A percentile compares a stretch with the other conserved stretches of the same genome.
phyloP scores from a whole-genome alignment of 2,113 vertebrate species.

The Erythrocebus patas region DNA sequence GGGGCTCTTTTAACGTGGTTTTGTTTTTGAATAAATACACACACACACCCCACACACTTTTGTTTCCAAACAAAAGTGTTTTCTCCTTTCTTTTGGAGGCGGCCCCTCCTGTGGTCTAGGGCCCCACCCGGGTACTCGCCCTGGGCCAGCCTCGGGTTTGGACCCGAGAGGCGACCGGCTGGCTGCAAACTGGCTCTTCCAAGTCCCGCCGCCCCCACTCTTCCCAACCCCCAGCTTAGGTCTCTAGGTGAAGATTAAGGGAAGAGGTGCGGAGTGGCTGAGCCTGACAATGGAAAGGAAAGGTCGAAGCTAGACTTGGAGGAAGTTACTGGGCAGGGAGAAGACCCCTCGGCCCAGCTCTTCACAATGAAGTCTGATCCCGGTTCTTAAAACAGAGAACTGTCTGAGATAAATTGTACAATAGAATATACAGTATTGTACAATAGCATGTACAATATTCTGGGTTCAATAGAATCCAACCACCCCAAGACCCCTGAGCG shows the following conservation, averaged over 20 bases:
- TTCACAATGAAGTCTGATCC: not conserved
- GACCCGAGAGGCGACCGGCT: no score
- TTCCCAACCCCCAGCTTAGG: not conserved
- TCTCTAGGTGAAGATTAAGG: not conserved
- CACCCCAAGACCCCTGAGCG: not conserved
- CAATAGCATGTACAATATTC: no score
- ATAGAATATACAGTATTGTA: no score
- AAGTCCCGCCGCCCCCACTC: not conserved
- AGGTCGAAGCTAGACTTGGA: not conserved
- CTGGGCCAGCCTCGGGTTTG: not conserved
- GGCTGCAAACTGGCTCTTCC: not conserved
- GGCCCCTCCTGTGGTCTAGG: not conserved
- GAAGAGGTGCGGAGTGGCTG: not conserved
- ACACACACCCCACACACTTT: not conserved
- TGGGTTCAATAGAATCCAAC: not conserved
- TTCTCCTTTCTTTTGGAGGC: not conserved
- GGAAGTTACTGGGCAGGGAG: not conserved
- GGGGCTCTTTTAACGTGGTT: not conserved
- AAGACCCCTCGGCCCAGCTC: not conserved
- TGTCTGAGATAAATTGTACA: not conserved
- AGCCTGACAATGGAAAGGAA: not conserved
- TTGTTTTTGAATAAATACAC: conserved; percentile 34
- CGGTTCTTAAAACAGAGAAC: not conserved
- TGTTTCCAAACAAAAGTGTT: not conserved
- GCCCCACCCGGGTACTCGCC: not conserved